Evolutionary conservation across 2,113 vertebrate species (phyloP).

Genomic region (Motacilla alba): DNA sequence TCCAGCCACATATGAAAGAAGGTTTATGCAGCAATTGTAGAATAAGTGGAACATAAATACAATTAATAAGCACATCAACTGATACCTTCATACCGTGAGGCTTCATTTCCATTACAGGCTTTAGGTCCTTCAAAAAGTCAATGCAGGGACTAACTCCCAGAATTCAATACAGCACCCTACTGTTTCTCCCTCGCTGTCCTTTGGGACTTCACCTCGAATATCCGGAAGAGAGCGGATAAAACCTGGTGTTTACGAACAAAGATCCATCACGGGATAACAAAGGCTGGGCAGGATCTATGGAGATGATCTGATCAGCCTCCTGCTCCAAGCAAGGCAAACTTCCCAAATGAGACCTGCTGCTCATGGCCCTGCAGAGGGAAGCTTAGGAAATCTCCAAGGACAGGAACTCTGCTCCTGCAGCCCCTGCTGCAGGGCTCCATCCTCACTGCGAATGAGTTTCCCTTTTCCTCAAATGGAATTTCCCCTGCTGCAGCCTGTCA

Average conservation of each 20-base stretch:
- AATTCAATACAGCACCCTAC: background rate
- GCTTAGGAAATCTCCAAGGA: background rate
- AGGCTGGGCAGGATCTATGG: background rate
- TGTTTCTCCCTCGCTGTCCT: fast-evolving
- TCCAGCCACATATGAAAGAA: background rate
- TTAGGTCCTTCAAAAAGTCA: background rate
- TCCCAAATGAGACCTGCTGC: background rate
- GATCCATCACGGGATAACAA: fast-evolving
- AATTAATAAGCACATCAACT: background rate
- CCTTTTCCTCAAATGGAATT: background rate
- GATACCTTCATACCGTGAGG: background rate
- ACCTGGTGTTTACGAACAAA: background rate
- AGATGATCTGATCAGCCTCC: background rate
- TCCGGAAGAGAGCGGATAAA: fast-evolving
- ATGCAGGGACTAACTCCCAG: background rate
- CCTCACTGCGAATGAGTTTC: background rate
- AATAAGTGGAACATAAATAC: background rate
- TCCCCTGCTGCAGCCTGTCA: background rate
- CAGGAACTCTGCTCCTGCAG: background rate
- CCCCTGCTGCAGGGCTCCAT: background rate
- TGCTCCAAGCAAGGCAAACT: background rate
- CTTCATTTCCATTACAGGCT: background rate
- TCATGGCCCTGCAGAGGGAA: background rate
- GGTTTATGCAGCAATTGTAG: background rate
- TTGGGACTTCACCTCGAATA: background rate